A percentile compares a stretch with the other conserved stretches of the same genome.
phyloP scores from a whole-genome alignment of 2,888 invertebrate genomes.

The Nipponacmea schrenckii region DNA sequence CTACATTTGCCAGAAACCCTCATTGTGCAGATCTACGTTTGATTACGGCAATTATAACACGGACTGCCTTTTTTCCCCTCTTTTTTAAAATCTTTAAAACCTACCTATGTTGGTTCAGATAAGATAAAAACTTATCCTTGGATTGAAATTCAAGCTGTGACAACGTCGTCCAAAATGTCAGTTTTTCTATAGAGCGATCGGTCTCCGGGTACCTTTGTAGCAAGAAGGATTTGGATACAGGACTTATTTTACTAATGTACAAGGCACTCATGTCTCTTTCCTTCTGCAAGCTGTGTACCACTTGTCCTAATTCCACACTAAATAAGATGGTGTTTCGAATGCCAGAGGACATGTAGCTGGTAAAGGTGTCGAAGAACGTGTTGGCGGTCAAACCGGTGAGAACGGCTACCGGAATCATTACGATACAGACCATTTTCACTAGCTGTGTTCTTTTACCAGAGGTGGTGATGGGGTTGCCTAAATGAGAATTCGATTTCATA shows the following conservation, averaged over 20 bases:
- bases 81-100: not conserved
- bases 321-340: constrained; percentile 40
- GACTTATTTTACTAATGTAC: constrained; percentile 51
- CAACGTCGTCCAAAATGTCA: constrained; percentile 47
- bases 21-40: no score
- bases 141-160: constrained; percentile 42
- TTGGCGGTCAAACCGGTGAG: constrained; percentile 52
- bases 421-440: constrained; percentile 51
- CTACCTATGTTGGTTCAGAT: constrained; percentile 34
- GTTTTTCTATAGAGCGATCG: constrained; percentile 45
- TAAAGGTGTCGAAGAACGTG: constrained; percentile 45
- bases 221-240: constrained; percentile 52
- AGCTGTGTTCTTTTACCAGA: constrained; percentile 53
- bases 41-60: no score
- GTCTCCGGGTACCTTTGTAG: constrained; percentile 52
- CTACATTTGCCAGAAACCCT: no score
- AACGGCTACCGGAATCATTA: constrained; percentile 49
- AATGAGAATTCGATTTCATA: no score
- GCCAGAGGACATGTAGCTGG: constrained; percentile 39
- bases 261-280: constrained; percentile 59
- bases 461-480: constrained; percentile 55
- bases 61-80: no score
- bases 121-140: constrained; percentile 45
- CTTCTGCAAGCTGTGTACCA: constrained; percentile 41
- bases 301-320: constrained; percentile 18